Conservation (phyloP, 2,888 invertebrate species). For the Gasteruption jaculator region DNA sequence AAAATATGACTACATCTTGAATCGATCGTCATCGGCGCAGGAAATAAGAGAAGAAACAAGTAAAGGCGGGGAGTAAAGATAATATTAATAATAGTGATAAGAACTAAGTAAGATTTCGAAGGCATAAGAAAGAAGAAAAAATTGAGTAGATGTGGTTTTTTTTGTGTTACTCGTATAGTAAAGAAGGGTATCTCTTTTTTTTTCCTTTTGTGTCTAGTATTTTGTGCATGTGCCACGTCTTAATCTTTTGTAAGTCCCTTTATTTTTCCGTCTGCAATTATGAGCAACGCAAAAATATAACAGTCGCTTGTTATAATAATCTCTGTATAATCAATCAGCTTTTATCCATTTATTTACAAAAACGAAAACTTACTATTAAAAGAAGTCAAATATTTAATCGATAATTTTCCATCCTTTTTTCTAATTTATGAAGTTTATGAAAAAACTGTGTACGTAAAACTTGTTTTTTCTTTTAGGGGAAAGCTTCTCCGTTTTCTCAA, state of each 20-base stretch:
- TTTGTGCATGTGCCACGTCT: conserved; percentile 49
- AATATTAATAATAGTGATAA: conserved; percentile 14
- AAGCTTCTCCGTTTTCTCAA: too few species aligned
- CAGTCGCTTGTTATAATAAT: conserved; percentile 49
- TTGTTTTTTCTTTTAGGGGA: too few species aligned
- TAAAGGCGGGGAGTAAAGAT: conserved; percentile 11
- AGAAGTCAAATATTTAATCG: too few species aligned
- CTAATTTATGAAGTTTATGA: too few species aligned
- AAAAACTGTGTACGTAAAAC: too few species aligned
- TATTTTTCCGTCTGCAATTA: conserved; percentile 42
- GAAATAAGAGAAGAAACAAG: conserved; percentile 22
- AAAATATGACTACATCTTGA: conserved; percentile 2
- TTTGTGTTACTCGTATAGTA: too few species aligned
- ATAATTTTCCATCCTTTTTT: too few species aligned
- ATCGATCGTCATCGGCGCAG: conserved; percentile 33
- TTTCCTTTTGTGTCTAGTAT: conserved; percentile 50
- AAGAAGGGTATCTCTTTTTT: too few species aligned
- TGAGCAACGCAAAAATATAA: too few species aligned
- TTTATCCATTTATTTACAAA: conserved; percentile 45
- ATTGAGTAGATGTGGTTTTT: conserved; percentile 48
- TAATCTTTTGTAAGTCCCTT: conserved; percentile 49
- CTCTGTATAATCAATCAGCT: conserved; percentile 49
- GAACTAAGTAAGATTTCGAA: conserved; percentile 17
- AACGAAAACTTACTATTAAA: conserved; percentile 33
- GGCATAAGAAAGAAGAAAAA: conserved; percentile 26